Percentiles rank a stretch among this genome's conserved stretches.
phyloP scores from a whole-genome alignment of 2,888 invertebrate species.

The Chironomus riparius region DNA sequence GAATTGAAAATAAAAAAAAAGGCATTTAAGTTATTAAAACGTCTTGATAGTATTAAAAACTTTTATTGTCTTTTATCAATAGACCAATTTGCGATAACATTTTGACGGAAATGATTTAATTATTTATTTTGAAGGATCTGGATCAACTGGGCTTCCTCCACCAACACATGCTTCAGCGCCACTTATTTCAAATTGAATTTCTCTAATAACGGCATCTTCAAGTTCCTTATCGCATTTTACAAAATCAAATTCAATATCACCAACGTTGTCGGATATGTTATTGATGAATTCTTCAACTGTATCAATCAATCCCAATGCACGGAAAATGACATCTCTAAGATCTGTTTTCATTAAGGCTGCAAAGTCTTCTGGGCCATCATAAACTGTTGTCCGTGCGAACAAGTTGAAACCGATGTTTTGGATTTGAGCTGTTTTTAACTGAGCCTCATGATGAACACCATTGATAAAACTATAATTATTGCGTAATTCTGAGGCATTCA shows the following conservation, averaged over 20 bases:
- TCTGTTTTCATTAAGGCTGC: neutral
- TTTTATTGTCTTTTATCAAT: no score
- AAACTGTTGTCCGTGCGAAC: neutral
- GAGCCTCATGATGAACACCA: neutral
- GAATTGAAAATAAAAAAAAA: no score
- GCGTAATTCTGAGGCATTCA: no score
- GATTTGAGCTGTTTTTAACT: neutral
- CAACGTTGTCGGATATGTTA: neutral
- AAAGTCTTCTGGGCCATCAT: neutral
- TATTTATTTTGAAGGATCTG: neutral
- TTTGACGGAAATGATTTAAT: neutral
- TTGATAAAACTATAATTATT: no score
- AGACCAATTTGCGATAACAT: no score
- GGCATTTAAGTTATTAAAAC: no score
- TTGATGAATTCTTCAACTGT: neutral
- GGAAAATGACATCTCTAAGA: neutral
- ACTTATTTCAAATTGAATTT: neutral
- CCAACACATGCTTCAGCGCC: neutral
- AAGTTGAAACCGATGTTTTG: neutral
- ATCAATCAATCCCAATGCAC: neutral
- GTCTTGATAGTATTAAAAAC: no score
- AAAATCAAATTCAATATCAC: neutral
- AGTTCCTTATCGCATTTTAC: conserved; percentile 1
- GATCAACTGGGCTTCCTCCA: neutral
- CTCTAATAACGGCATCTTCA: neutral